These are phyloP conservation scores for Hirudo medicinalis DNA, from an alignment of 1,140 invertebrate species.

Conservation along the genomic window DNA sequence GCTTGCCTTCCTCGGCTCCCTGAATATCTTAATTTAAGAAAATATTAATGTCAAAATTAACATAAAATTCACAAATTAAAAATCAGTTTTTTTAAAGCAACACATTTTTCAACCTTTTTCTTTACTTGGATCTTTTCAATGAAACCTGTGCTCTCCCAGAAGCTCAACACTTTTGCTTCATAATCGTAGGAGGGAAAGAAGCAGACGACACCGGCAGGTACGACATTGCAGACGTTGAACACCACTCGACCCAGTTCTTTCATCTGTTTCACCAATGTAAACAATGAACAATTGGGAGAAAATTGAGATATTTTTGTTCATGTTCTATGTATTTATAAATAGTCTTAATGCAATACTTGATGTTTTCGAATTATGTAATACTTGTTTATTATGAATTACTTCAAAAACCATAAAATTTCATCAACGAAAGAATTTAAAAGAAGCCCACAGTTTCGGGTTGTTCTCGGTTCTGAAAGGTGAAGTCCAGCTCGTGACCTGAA, in stretches of 20 bases:
- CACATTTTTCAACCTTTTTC: slow-evolving; percentile 48
- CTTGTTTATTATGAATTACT: too few relatives aligned
- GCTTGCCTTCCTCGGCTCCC: slow-evolving; percentile 60
- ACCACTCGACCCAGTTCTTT: slow-evolving; percentile 64
- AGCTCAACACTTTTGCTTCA: slow-evolving; percentile 51
- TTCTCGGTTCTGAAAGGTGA: slow-evolving; percentile 59
- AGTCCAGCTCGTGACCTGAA: slow-evolving; percentile 62
- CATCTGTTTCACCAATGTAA: slow-evolving; percentile 44
- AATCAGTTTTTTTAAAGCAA: background rate
- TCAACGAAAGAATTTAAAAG: background rate
- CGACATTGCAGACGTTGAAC: slow-evolving; percentile 52
- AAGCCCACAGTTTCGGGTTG: slow-evolving; percentile 46
- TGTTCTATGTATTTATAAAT: background rate
- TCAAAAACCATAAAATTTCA: too few relatives aligned
- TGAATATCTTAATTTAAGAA: slow-evolving; percentile 51
- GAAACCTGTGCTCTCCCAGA: slow-evolving; percentile 54
- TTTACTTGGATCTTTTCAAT: slow-evolving; percentile 55
- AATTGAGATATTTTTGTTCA: background rate
- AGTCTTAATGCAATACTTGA: too few relatives aligned
- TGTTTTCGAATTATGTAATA: too few relatives aligned
- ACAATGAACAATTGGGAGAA: background rate
- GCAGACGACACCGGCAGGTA: slow-evolving; percentile 81
- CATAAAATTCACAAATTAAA: background rate
- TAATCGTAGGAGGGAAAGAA: slow-evolving; percentile 91
- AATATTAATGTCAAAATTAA: background rate